phyloP scores from a whole-genome alignment of 2,888 invertebrate species.

The Isotomurus palustris region DNA sequence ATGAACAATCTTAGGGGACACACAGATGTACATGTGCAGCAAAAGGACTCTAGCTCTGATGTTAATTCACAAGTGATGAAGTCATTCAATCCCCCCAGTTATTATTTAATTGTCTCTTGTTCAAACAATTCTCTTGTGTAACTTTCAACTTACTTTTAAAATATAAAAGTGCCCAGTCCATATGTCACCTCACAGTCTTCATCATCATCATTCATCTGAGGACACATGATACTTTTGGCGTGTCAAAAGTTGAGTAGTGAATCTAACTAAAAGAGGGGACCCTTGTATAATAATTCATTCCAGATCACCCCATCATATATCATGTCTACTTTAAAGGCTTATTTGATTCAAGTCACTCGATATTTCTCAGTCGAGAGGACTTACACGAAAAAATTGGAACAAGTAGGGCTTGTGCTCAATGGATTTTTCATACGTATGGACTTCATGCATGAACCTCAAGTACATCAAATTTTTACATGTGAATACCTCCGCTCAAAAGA shows the following conservation, averaged over 20 bases:
- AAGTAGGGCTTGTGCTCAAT: too few species aligned
- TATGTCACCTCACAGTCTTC: background rate
- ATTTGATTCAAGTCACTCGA: too few species aligned
- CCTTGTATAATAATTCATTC: too few species aligned
- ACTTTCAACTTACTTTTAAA: background rate
- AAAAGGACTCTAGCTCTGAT: background rate
- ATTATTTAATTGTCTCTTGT: background rate
- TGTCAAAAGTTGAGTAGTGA: background rate
- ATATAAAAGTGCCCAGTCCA: background rate
- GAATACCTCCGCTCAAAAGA: constrained; percentile 3
- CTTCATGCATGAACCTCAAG: background rate
- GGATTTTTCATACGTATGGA: background rate
- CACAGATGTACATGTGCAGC: background rate
- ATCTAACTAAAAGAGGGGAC: background rate
- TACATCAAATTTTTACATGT: background rate
- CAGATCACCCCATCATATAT: too few species aligned
- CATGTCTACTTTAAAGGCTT: too few species aligned
- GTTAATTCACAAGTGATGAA: background rate
- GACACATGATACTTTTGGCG: background rate
- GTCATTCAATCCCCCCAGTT: background rate
- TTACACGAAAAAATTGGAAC: too few species aligned
- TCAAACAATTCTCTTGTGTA: too few species aligned
- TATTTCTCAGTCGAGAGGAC: too few species aligned
- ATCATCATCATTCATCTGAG: background rate
- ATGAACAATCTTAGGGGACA: background rate